Evolutionary conservation across 1,140 invertebrate species (phyloP).

Genomic region (Drosophila bocqueti): DNA sequence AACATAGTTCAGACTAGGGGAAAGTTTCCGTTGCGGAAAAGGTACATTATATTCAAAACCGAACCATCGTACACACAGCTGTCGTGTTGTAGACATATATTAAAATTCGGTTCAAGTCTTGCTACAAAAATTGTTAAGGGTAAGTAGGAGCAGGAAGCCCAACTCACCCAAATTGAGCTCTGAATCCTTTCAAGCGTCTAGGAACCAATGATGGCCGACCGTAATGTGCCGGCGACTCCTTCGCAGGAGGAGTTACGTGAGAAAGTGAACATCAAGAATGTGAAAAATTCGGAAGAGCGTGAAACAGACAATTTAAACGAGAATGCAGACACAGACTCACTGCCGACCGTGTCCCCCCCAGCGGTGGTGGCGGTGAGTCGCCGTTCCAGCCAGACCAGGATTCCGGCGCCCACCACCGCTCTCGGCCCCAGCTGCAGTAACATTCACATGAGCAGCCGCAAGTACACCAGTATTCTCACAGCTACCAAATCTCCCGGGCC

Average conservation of each 20-base stretch:
- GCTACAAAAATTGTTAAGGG: slow-evolving; percentile 61
- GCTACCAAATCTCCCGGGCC: neutral
- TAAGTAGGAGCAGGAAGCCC: slow-evolving; percentile 34
- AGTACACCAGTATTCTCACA: slow-evolving; percentile 37
- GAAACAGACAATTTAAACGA: slow-evolving; percentile 1
- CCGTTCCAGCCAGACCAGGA: slow-evolving; percentile 32
- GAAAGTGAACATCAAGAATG: slow-evolving; percentile 26
- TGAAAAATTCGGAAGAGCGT: slow-evolving; percentile 32
- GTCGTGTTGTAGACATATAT: slow-evolving; percentile 24
- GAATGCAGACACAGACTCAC: neutral
- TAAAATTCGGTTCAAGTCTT: slow-evolving; percentile 61
- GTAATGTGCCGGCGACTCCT: slow-evolving; percentile 46
- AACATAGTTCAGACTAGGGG: slow-evolving; percentile 28
- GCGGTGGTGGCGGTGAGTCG: neutral
- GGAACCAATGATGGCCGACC: slow-evolving; percentile 59
- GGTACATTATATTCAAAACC: slow-evolving; percentile 5
- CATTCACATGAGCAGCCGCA: slow-evolving; percentile 19
- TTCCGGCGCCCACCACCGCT: slow-evolving; percentile 45
- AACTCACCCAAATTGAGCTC: slow-evolving; percentile 14
- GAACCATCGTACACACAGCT: slow-evolving; percentile 23
- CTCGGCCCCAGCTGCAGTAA: slow-evolving; percentile 11
- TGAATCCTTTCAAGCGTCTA: slow-evolving; percentile 1
- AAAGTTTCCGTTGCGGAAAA: slow-evolving; percentile 5
- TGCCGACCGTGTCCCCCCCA: neutral
- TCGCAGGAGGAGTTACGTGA: slow-evolving; percentile 41